Base-by-base conservation (phyloP, 2,888 invertebrate species). In the Hetaerina titia region DNA sequence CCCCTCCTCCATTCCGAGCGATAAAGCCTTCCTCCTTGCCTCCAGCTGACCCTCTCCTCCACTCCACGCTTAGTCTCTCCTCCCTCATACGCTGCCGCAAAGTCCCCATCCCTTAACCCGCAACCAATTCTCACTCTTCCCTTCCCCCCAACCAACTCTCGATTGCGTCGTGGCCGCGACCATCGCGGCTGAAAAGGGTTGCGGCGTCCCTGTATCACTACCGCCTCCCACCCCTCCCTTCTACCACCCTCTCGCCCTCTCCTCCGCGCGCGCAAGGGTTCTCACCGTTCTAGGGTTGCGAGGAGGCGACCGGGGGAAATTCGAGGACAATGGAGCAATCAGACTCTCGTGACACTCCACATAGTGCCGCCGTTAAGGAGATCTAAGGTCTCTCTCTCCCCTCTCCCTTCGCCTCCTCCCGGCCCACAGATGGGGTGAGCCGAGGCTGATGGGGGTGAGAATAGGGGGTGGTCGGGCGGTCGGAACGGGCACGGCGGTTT, bases 271-370 rank as follows among this genome's bases (percentile, higher is more conserved):
- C 25, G 64, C 90, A n/a, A 31, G 90, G 17, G 63, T 92, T 92
- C 92, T 69, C 92, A 92, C 92, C 92, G 56, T 92, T 92, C 92
- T 92, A 92, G 92, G 56, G 92, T 92, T 92, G 92, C 92, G 90
- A 89, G 63, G 63, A 64, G 63, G 90, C 63, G 90, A 31, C 63
- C 69, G 56, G 69, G 58, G 89, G 64, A 92, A 92, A 92, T 92
- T 92, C 92, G 92, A 64, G 92, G 56, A 92, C 92, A 92, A 92
- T 92, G 92, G 92, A 92, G 92, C 92, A 92, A 92, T 92, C 92
- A 92, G 92, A 60, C 69, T 90, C 90, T 64, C 90, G 90, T 90
- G 90, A 90, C 90, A 90, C 92, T 92, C 69, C 92, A 69, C 92
- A 74, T 56, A 45, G 56, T 69, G 92, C 69, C 56, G 45, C 69